Evolutionary conservation across 2,113 vertebrate genomes (phyloP), one percentile per base, ranked within the genome.

Genomic region (Aptenodytes forsteri): DNA sequence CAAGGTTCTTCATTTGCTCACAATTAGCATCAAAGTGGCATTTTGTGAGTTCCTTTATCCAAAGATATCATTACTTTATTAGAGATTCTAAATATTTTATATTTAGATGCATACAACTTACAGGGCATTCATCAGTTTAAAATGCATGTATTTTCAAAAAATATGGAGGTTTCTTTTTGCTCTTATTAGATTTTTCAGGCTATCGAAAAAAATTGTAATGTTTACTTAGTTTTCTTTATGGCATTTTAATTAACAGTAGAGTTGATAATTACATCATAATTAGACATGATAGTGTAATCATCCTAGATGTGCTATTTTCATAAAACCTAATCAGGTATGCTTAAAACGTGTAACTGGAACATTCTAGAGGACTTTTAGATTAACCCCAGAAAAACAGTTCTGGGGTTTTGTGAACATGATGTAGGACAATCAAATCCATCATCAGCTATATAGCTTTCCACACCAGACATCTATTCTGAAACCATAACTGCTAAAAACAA

Each of bases 181-280:
- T 76, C 4, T 83, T 61, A 40, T 2, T 29, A 71, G 70, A 18
- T 42, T 36, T 80, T 66, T 56, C 29, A 80, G 19, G 32, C 25
- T 9, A 76, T 52, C 2, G n/a, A 36, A 17, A 6, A 38, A 29
- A 13, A 3, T 4, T 65, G 4, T 27, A 62, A 8, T 49, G 42
- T 22, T 84, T 67, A 49, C 46, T 72, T 84, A 19, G 30, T 52
- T 72, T 84, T 59, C 77, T 77, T 84, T 42, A 54, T 30, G n/a
- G 47, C 54, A 62, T 84, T 94, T 90, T 72, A 84, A 67, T 93
- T 93, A 56, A 72, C 54, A 44, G 83, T 58, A 44, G 79, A 54
- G 49, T 29, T 82, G 69, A 42, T 93, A 88, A 90, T 88, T 90
- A 26, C 49, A 72, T 58, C 34, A 54, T 44, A 81, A 76, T 80